Base-by-base conservation (phyloP, 2,113 vertebrate genomes). In the Empidonax alnorum region DNA sequence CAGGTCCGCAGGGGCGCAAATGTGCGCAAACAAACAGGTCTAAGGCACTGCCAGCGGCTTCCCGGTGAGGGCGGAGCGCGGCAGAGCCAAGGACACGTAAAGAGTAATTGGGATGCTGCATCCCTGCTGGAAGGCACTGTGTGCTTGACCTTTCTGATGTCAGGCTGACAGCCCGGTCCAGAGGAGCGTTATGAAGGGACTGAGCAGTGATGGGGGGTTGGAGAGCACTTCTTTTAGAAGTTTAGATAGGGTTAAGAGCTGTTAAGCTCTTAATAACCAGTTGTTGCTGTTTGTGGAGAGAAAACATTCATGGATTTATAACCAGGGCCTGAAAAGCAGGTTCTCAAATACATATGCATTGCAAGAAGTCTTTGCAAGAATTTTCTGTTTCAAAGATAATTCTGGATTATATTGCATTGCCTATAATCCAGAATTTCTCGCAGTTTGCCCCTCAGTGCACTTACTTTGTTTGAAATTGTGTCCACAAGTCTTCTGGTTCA, bases 31-130 rank as follows among this genome's bases (percentile, higher is more conserved):
- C 19, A 14, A 19, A 2, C 27, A 2, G 50, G 27, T 10, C 49
- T 12, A 0, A 18, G 53, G 3, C 33, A 0, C 8, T 9, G 30
- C 28, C 69, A 1, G 21, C 9, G 42, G 3, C n/a, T 50, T 20
- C 33, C 19, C 18, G 53, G 42, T 7, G 7, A 46, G 55, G 55
- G 42, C 31, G 17, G 53, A n/a, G 53, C 23, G 30, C 31, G 31
- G 31, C 25, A 9, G 19, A 12, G 21, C 24, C 7, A 8, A 1
- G 9, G 3, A 3, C 31, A 3, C 7, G 2, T 7, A 0, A 3
- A 21, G 37, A 22, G 28, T 14, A 8, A 1, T 1, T 18, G 0
- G 9, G 19, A 9, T 6, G 14, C 39, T 5, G 61, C 7, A 15
- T 50, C 55, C 42, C 21, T 21, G 3, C 52, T 0, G 18, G 39